Base-by-base conservation (phyloP, 2,113 vertebrate genomes). In the Carlito syrichta region DNA sequence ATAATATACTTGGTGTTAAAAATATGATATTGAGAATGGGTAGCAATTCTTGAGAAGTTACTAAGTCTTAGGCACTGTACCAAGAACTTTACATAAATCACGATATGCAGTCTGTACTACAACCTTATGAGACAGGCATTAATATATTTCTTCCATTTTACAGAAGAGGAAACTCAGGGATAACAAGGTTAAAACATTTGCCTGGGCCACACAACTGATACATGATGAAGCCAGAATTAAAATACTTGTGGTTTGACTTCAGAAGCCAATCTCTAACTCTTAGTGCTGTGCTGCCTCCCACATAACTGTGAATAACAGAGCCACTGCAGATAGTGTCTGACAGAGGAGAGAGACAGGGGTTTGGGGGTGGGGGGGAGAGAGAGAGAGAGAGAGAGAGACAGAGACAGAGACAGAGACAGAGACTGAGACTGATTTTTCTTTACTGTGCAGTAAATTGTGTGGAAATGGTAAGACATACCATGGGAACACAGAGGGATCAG, bases 221-320 rank as follows among this genome's bases (percentile, higher is more conserved):
- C 71, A 79, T 96, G 86, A 91, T 69, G 74, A 82, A 96, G 14
- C 43, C 22, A 56, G 23, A 32, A 69, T 91, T 92, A 87, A 90
- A 89, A 91, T 94, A 19, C 20, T 73, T 88, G 85, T 87, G 77
- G 85, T 91, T 96, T 95, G 60, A 93, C 54, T 58, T 95, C 38
- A 69, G 82, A 95, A 89, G 43, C 32, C 27, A 58, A 8, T 74
- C 71, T 96, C 71, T 77, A 40, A 62, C 43, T 84, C 76, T 35
- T 25, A 77, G 0, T 23, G 38, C 7, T 43, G 2, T 13, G 22
- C 9, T 92, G 40, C 50, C 35, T 92, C 19, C 56, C 60, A 77
- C n/a, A 35, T 62, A 78, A 90, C n/a, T 92, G 63, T 94, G 62
- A 92, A 56, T 94, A 95, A 25, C 4, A 40, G 16, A 79, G n/a